Percentiles rank a stretch among this genome's conserved stretches.
Evolutionary conservation across 1,140 invertebrate genomes (phyloP).

Genomic region (Drosophila sp.): DNA sequence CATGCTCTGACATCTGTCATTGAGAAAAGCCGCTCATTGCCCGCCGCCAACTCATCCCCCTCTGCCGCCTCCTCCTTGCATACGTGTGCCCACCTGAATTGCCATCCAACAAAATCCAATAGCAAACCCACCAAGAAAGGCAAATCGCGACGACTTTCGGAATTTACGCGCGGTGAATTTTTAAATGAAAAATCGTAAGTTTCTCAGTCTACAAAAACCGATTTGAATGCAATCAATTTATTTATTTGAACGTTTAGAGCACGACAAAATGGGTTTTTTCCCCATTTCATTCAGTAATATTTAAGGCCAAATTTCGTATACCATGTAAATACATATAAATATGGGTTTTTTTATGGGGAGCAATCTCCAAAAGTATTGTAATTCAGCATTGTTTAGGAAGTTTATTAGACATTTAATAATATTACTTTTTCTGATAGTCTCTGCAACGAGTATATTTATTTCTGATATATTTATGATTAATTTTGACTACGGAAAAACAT

Average conservation of each 20-base stretch:
- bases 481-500: too few relatives aligned
- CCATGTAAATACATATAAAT: background rate
- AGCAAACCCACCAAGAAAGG: constrained; percentile 65
- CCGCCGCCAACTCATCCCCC: constrained; percentile 28
- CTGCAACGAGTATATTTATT: too few relatives aligned
- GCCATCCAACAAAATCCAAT: constrained; percentile 46
- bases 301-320: constrained; percentile 2
- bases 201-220: constrained; percentile 27
- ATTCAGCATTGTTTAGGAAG: too few relatives aligned
- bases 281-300: background rate
- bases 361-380: too few relatives aligned
- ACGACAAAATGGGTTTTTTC: constrained; percentile 15
- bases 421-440: too few relatives aligned
- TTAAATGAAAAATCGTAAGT: constrained; percentile 84
- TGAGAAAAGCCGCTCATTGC: constrained; percentile 62
- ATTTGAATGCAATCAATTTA: constrained; percentile 25
- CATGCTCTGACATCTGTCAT: constrained; percentile 37
- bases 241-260: constrained; percentile 45
- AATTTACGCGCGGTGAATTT: constrained; percentile 83
- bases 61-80: constrained; percentile 11
- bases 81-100: constrained; percentile 40
- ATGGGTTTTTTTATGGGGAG: background rate
- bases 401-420: too few relatives aligned
- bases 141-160: constrained; percentile 83
- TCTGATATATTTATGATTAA: too few relatives aligned